A percentile compares a stretch with the other conserved stretches of the same genome.
Conservation (phyloP, 2,797 vertebrate species). For the Toxotes lorentzi region DNA sequence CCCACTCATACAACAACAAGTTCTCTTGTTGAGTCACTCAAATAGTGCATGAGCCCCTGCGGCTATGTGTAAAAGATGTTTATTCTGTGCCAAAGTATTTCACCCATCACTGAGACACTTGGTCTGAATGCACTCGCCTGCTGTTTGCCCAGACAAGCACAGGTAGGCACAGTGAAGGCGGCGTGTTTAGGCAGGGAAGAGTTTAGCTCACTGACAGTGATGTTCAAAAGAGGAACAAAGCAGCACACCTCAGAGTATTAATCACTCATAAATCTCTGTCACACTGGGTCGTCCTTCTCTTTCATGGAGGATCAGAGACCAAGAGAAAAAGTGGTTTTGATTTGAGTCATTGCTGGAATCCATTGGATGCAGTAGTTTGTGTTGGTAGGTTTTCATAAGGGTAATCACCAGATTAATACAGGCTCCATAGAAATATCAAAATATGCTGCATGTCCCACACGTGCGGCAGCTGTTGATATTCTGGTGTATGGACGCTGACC, state of each 20-base stretch:
- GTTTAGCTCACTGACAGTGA: constrained; percentile 57
- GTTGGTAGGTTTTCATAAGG: constrained; percentile 29
- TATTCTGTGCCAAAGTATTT: constrained; percentile 66
- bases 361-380: constrained; percentile 29
- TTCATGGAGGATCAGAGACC: constrained; percentile 55
- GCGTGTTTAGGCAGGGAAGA: constrained; percentile 69
- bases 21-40: constrained; percentile 64
- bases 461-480: constrained; percentile 8
- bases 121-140: constrained; percentile 22
- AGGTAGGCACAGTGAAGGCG: constrained; percentile 46
- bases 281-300: constrained; percentile 41
- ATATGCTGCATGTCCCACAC: constrained; percentile 31
- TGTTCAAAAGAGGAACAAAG: constrained; percentile 63
- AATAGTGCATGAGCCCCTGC: constrained; percentile 24
- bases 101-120: constrained; percentile 37
- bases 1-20: constrained; percentile 61
- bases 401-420: constrained; percentile 50
- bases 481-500: constrained; percentile 17
- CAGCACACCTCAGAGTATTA: constrained; percentile 59
- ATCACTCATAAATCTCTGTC: constrained; percentile 59
- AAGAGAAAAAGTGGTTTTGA: constrained; percentile 27
- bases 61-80: constrained; percentile 69
- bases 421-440: constrained; percentile 31
- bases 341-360: constrained; percentile 9
- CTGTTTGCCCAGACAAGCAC: constrained; percentile 69